phyloP scores from a whole-genome alignment of 2,888 invertebrate genomes.

The Luperina nickerlii region DNA sequence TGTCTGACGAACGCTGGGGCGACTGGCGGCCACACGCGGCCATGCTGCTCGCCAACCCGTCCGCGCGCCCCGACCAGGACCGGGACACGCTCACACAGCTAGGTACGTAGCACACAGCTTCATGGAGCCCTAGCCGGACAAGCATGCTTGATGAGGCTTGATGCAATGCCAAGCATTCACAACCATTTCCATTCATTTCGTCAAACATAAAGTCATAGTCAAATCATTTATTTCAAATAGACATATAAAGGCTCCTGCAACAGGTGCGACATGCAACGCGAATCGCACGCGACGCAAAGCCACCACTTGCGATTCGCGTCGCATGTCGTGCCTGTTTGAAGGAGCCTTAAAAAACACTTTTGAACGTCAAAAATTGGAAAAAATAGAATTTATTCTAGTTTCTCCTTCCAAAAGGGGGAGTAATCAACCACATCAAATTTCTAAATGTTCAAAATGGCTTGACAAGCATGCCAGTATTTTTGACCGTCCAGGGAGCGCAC shows the following conservation, averaged over 20 bases:
- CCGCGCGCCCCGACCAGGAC: slow-evolving; percentile 94
- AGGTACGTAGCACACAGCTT: slow-evolving; percentile 76
- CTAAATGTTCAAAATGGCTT: neutral
- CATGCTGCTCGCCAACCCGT: slow-evolving; percentile 97
- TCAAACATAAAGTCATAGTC: neutral
- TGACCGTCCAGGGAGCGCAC: neutral
- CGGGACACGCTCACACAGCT: slow-evolving; percentile 94
- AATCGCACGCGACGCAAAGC: no score
- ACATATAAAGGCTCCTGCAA: no score
- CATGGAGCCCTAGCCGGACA: neutral
- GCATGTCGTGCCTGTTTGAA: no score
- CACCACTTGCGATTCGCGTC: no score
- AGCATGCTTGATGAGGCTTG: neutral
- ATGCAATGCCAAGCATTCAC: neutral
- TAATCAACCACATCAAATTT: neutral
- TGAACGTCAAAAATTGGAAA: no score
- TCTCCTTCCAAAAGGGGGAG: no score
- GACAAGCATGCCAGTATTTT: no score
- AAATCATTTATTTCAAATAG: no score
- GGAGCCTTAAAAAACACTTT: no score
- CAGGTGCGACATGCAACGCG: no score
- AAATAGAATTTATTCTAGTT: no score
- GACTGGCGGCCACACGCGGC: slow-evolving; percentile 99
- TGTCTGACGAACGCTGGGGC: slow-evolving; percentile 94
- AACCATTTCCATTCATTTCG: neutral